A percentile compares a stretch with the other conserved stretches of the same genome.
Conservation (phyloP, 2,888 invertebrate species). For the Dorcus parallelipipedus region DNA sequence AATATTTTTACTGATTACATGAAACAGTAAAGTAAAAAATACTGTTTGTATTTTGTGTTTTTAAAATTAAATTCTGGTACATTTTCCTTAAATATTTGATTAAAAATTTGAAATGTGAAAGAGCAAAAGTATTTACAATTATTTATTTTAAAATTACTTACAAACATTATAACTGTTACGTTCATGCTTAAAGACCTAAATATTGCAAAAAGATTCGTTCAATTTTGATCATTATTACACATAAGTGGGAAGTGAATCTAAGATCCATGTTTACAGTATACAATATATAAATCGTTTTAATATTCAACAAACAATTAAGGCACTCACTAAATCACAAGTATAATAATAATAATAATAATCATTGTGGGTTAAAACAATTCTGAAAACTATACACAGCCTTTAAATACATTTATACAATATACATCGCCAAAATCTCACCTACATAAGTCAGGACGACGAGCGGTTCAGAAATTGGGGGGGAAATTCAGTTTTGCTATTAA, state of each 20-base stretch:
- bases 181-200: background rate
- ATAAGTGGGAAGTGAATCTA: background rate
- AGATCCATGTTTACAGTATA: background rate
- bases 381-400: background rate
- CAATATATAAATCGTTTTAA: background rate
- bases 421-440: no score
- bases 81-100: background rate
- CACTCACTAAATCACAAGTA: background rate
- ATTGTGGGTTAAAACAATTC: background rate
- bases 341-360: background rate
- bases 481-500: no score
- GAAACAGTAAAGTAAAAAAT: no score
- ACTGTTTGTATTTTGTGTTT: no score
- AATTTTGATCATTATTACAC: background rate
- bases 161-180: background rate
- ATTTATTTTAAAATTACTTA: slow-evolving; percentile 2
- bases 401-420: background rate
- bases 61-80: no score
- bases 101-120: background rate
- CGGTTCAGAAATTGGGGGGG: no score
- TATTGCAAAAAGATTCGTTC: background rate
- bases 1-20: no score
- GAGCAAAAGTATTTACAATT: background rate
- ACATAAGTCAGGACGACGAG: no score
- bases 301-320: background rate